These are phyloP conservation scores for Dinothrombium tinctorium DNA, from an alignment of 1,140 invertebrate genomes.

Conservation along the genomic window DNA sequence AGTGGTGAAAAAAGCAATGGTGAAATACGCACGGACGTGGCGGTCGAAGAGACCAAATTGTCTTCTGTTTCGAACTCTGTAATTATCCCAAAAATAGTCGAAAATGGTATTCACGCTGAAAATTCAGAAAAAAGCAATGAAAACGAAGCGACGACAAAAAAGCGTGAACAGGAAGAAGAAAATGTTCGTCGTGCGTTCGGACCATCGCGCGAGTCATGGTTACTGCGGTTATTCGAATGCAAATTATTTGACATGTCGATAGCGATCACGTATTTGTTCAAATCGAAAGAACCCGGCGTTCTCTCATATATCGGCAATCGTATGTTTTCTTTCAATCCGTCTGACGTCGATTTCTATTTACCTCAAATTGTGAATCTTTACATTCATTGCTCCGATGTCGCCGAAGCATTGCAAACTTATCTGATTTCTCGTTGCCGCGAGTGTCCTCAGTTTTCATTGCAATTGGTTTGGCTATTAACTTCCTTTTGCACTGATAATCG, in stretches of 20 bases:
- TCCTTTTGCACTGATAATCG: conserved; percentile 57
- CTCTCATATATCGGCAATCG: conserved; percentile 41
- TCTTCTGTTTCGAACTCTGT: too few relatives aligned
- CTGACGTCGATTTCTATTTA: conserved; percentile 86
- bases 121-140: too few relatives aligned
- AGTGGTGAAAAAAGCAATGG: too few relatives aligned
- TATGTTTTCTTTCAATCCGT: conserved; percentile 67
- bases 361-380: conserved; percentile 95
- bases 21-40: too few relatives aligned
- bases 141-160: too few relatives aligned
- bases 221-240: conserved; percentile 80
- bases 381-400: conserved; percentile 86
- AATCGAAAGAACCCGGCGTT: conserved; percentile 84
- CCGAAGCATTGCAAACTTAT: conserved; percentile 83
- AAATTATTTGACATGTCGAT: conserved; percentile 92
- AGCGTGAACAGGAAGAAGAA: too few relatives aligned
- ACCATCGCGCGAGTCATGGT: conserved; percentile 33
- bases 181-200: too few relatives aligned
- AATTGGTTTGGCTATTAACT: conserved; percentile 81
- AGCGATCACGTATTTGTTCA: conserved; percentile 89
- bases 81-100: too few relatives aligned
- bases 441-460: conserved; percentile 79
- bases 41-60: too few relatives aligned
- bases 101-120: too few relatives aligned
- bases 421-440: conserved; percentile 67